phyloP scores from a whole-genome alignment of 2,797 vertebrate genomes.

The Leuciscus waleckii region DNA sequence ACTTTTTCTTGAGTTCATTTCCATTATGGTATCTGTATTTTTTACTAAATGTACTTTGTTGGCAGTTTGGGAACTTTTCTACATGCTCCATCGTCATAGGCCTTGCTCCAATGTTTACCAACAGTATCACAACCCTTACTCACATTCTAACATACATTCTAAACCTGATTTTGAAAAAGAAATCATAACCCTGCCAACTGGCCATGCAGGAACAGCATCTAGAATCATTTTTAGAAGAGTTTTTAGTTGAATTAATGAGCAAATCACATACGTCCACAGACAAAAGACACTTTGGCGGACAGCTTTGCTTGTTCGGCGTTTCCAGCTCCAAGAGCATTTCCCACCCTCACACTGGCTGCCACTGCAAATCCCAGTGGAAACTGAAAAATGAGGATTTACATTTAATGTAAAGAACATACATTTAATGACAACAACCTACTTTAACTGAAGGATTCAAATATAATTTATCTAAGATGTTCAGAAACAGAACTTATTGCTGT shows the following conservation, averaged over 20 bases:
- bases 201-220: background rate
- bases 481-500: background rate
- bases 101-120: background rate
- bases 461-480: background rate
- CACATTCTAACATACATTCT: background rate
- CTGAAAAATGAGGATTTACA: constrained; percentile 70
- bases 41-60: no score
- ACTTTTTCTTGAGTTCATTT: background rate
- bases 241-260: background rate
- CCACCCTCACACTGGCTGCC: constrained; percentile 83
- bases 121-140: background rate
- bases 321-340: constrained; percentile 87
- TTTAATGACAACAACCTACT: background rate
- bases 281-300: constrained; percentile 79
- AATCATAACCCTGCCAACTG: background rate
- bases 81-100: background rate
- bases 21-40: background rate
- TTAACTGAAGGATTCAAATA: background rate
- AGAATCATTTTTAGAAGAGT: background rate
- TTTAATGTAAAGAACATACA: no score
- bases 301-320: constrained; percentile 81
- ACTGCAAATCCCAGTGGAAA: constrained; percentile 84
- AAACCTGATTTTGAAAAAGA: background rate
- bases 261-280: constrained; percentile 69
- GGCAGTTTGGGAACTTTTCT: background rate